Evolutionary conservation across 2,888 invertebrate species (phyloP).

Genomic region (Ochropacha duplaris): DNA sequence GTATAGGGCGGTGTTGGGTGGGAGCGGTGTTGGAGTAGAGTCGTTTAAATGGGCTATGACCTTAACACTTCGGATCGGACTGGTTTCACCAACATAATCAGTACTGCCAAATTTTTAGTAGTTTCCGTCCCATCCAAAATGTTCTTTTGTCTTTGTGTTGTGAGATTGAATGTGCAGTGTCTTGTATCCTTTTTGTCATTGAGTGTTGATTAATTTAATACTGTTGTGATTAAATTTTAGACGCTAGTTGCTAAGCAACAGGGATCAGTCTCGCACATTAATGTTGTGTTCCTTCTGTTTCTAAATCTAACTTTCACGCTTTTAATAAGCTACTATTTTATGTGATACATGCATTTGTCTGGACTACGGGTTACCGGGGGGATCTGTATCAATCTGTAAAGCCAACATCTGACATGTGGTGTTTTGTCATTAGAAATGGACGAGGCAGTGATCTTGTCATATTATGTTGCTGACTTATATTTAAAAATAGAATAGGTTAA

Average conservation of each 20-base stretch:
- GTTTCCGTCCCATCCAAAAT: not conserved
- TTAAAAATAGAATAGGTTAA: conserved; percentile 13
- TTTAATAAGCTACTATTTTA: conserved; percentile 35
- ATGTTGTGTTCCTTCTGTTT: conserved; percentile 40
- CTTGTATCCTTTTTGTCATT: too few species aligned
- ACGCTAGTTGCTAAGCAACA: not conserved
- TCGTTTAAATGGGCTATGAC: too few species aligned
- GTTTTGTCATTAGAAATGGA: conserved; percentile 4
- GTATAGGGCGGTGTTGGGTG: too few species aligned
- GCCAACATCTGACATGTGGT: not conserved
- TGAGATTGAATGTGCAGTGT: not conserved
- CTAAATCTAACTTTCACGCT: conserved; percentile 52
- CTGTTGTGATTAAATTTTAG: too few species aligned
- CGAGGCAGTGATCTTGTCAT: conserved; percentile 15
- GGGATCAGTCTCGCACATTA: conserved; percentile 32
- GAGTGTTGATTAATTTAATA: too few species aligned
- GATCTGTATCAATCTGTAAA: conserved; percentile 41
- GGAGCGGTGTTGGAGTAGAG: too few species aligned
- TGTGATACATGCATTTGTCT: conserved; percentile 27
- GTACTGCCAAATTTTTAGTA: not conserved
- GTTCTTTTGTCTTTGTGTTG: not conserved
- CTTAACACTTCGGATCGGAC: not conserved
- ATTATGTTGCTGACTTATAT: conserved; percentile 34
- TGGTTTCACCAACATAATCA: not conserved
- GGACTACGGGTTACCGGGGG: conserved; percentile 26